Percentiles rank a stretch among this genome's conserved stretches.
phyloP scores from a whole-genome alignment of 2,888 invertebrate genomes.

The Sussaba pulchella region DNA sequence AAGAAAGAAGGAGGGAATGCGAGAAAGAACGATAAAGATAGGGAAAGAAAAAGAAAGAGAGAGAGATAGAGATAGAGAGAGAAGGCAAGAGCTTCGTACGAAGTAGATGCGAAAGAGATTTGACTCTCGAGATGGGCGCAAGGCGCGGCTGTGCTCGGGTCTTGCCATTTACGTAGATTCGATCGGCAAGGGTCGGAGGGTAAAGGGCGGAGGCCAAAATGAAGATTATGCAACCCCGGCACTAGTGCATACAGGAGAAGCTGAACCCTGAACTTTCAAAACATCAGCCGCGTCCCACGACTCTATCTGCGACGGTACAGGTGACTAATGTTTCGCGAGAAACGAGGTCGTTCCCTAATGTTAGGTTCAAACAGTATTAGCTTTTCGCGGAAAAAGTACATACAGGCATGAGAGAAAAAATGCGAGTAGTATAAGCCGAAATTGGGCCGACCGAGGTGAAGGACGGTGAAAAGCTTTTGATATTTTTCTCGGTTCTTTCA shows the following conservation, averaged over 20 bases:
- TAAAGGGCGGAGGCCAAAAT: background rate
- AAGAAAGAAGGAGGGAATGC: no score
- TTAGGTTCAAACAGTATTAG: background rate
- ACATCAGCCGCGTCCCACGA: background rate
- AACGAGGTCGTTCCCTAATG: slow-evolving; percentile 19
- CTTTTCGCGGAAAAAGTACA: background rate
- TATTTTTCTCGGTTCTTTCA: slow-evolving; percentile 7
- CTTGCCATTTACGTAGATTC: slow-evolving; percentile 27
- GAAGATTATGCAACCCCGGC: slow-evolving; percentile 6
- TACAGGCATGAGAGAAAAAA: background rate
- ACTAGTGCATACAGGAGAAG: background rate
- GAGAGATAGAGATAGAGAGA: no score
- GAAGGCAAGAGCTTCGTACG: background rate
- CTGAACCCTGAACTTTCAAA: slow-evolving; percentile 43
- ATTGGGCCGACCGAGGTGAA: background rate
- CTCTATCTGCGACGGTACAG: background rate
- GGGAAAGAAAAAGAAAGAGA: no score
- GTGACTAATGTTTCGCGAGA: slow-evolving; percentile 6
- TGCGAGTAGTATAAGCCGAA: background rate
- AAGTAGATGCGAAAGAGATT: slow-evolving; percentile 21
- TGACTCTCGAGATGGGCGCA: background rate
- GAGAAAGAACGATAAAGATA: background rate
- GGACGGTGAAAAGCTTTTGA: background rate
- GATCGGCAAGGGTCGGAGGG: background rate
- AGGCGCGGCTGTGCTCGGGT: slow-evolving; percentile 1